Evolutionary conservation across 2,888 invertebrate genomes (phyloP).

Genomic region (Morpho achilles): DNA sequence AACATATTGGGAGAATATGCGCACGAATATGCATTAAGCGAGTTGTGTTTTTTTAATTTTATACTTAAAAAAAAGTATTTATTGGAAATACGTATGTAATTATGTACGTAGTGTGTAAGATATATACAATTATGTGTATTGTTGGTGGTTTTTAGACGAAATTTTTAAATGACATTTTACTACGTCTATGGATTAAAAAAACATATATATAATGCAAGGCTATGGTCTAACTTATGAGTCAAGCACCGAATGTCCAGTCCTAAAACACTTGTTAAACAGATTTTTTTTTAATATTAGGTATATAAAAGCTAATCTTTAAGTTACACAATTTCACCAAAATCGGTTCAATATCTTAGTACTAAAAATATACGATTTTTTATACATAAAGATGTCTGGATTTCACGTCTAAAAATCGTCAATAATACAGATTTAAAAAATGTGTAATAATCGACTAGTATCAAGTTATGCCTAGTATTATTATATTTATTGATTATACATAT

Average conservation of each 20-base stretch:
- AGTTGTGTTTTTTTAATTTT: constrained; percentile 74
- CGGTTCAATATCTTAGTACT: no score
- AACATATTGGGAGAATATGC: constrained; percentile 20
- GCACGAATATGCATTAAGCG: constrained; percentile 53
- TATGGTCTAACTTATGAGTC: no score
- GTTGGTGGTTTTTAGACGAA: constrained; percentile 25
- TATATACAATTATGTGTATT: constrained; percentile 15
- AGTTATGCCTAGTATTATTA: constrained; percentile 46
- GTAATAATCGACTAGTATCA: constrained; percentile 58
- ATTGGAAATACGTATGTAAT: constrained; percentile 59
- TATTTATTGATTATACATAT: constrained; percentile 22
- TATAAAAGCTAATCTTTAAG: no score
- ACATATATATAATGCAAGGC: no score
- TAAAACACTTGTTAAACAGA: no score
- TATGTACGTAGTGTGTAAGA: constrained; percentile 54
- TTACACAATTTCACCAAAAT: no score
- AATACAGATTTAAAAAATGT: constrained; percentile 31
- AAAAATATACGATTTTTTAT: no score
- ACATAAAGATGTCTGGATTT: not conserved
- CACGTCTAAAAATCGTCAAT: constrained; percentile 20
- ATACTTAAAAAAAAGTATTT: constrained; percentile 67
- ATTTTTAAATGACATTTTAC: not conserved
- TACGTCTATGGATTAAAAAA: no score
- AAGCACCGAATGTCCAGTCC: no score
- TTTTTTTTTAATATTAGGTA: no score